Base-by-base conservation (phyloP, 2,888 invertebrate species). In the Yponomeuta sedellus region DNA sequence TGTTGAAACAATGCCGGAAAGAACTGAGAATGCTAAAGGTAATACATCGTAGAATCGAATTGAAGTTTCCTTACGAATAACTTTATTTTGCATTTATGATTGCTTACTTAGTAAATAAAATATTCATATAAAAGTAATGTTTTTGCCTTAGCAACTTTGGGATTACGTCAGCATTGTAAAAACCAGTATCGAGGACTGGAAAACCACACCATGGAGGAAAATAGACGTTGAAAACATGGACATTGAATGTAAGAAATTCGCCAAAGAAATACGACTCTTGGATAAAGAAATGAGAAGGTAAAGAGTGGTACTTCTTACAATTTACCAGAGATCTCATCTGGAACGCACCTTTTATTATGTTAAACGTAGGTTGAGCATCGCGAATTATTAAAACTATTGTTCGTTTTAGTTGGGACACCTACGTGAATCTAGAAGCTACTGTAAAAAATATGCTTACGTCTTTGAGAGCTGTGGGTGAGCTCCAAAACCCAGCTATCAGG, bases 181-280 rank as follows among this genome's bases (percentile, higher is more conserved):
- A 72, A 96, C 97, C 4, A 96, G 97, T 77, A 97, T 99, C 68
- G 96, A 97, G 76, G 97, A 98, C 79, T 99, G 99, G 99, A 98
- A 98, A 85, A 97, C 96, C 0, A 98, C 98, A 0, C 97, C 97
- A 0, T 99, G 99, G 99, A 93, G 97, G 67, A 97, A 98, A 82
- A 98, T 99, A 69, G 98, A 99, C 79, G 98, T 98, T 58, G 99
- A 99, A 87, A 98, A 98, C 77, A 98, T 99, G 98, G 99, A 99
- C 78, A 97, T 98, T 73, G 98, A 99, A 85, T 98, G 98, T 84
- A 99, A 99, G 82, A 97, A 98, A 81, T 99, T 99, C 84, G 97
- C 98, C 1, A 98, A 99, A 87, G 97, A 98, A 83, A 96, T 97
- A 67, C 92, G 97, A 77, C 93, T 96, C 66, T 83, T 99, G 74